phyloP scores from a whole-genome alignment of 2,797 vertebrate species.

The Macroramphosus scolopax region DNA sequence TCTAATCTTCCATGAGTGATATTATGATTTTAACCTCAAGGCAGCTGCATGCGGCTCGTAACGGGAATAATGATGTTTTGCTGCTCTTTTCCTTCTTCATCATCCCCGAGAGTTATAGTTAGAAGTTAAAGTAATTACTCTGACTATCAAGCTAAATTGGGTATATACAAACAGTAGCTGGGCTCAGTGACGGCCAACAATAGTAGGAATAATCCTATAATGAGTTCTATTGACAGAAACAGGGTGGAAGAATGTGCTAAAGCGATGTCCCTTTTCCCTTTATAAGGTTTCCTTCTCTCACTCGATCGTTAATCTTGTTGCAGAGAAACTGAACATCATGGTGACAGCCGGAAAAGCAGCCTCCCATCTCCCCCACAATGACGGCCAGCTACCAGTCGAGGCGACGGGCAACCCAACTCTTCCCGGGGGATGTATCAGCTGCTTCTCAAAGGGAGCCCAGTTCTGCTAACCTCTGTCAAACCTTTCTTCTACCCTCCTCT shows the following conservation, averaged over 20 bases:
- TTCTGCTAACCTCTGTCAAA: slow-evolving; percentile 37
- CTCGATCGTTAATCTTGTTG: slow-evolving; percentile 24
- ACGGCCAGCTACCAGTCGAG: slow-evolving; percentile 43
- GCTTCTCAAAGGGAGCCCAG: slow-evolving; percentile 48
- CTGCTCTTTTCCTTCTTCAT: too few relatives aligned
- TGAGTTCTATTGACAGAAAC: too few relatives aligned
- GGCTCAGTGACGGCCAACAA: too few relatives aligned
- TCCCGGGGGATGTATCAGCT: slow-evolving; percentile 55
- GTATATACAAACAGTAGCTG: too few relatives aligned
- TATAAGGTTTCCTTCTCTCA: background rate
- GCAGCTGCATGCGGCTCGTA: slow-evolving; percentile 6
- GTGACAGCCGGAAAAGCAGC: slow-evolving; percentile 41
- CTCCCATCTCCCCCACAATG: slow-evolving; percentile 21
- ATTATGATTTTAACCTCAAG: slow-evolving; percentile 1
- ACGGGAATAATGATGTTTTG: too few relatives aligned
- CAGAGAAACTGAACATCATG: slow-evolving; percentile 15
- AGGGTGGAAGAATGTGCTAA: too few relatives aligned
- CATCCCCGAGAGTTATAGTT: too few relatives aligned
- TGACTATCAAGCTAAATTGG: too few relatives aligned
- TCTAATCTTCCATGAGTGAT: background rate
- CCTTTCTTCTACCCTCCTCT: too few relatives aligned
- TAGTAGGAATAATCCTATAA: too few relatives aligned
- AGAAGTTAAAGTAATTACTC: too few relatives aligned
- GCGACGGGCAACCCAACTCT: slow-evolving; percentile 48
- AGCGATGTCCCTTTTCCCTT: background rate